Percentiles rank a stretch among this genome's conserved stretches.
These are phyloP conservation scores for Hippocampus comes DNA, from an alignment of 2,113 vertebrate genomes.

Conservation along the genomic window DNA sequence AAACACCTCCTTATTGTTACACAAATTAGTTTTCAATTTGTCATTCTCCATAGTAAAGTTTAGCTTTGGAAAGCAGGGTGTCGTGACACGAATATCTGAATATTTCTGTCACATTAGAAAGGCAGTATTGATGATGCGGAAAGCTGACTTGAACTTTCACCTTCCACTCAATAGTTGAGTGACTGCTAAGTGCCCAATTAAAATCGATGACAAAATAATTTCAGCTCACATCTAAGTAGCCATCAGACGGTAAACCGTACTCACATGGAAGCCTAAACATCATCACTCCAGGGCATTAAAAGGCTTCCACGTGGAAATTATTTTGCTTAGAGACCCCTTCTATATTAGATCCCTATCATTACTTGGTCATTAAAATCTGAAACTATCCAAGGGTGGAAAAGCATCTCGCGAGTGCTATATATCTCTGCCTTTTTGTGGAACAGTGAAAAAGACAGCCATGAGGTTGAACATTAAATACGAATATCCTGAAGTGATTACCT, in stretches of 20 bases:
- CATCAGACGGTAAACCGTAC: slow-evolving; percentile 11
- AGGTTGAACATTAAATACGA: neutral
- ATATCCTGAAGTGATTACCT: neutral
- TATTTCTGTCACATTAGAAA: neutral
- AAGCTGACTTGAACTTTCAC: slow-evolving; percentile 11
- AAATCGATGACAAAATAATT: slow-evolving; percentile 23
- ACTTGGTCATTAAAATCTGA: slow-evolving; percentile 10
- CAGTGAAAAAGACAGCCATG: neutral
- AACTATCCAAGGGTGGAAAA: neutral
- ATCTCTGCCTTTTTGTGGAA: neutral
- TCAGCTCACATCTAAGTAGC: slow-evolving; percentile 33
- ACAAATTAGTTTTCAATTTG: neutral
- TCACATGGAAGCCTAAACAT: slow-evolving; percentile 5
- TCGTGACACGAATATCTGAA: neutral
- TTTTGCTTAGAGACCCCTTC: neutral
- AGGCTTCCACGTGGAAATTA: slow-evolving; percentile 4
- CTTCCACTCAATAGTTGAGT: slow-evolving; percentile 30
- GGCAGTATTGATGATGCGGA: slow-evolving; percentile 12
- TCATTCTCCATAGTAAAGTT: neutral
- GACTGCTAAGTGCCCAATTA: slow-evolving; percentile 37
- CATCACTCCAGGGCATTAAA: slow-evolving; percentile 17
- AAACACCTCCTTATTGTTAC: too few species aligned
- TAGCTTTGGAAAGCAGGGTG: neutral
- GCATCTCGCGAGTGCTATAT: neutral
- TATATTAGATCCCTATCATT: neutral